Base-by-base conservation (phyloP, 2,888 invertebrate genomes). In the Eledone cirrhosa region DNA sequence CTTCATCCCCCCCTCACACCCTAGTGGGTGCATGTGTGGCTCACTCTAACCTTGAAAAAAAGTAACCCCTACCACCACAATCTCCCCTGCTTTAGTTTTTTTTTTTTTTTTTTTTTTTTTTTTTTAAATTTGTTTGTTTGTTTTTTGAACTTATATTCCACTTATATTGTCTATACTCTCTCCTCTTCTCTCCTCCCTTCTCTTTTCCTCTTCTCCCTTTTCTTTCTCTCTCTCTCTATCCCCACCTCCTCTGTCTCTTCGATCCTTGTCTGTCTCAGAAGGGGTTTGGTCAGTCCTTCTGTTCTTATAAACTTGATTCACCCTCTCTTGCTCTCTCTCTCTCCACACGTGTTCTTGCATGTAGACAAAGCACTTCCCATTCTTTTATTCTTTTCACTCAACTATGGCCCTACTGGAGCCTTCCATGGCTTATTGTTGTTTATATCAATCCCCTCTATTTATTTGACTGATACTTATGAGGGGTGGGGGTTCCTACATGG, bases 1-100 rank as follows among this genome's bases (percentile, higher is more conserved):
- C 72, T 72, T 72, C 72, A 72, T 72, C 72, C 72, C 72, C 72
- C 72, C 41, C 41, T 41, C 41, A 41, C 72, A 24, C 72, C 72
- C 72, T n/a, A 72, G 72, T 33, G 72, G 72, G 72, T 72, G 72
- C 72, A 33, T 72, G 72, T 72, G 16, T 72, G 72, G 72, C 72
- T 72, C 72, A 72, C 72, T 72, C 72, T 41, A 41, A 8, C 41
- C 41, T 2, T 41, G n/a, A n/a, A n/a, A n/a, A n/a, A 41, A 41
- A 41, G 41, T 41, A 41, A 41, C 11, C 41, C 41, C 41, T 41
- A 41, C 41, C 41, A 41, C 41, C 41, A 41, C 41, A 41, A 41
- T 41, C 41, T 41, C 41, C 41, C 41, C 41, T 41, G 41, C 41
- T 11, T 41, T 41, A 41, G 41, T 41, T 41, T 41, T 41, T 41